phyloP scores from a whole-genome alignment of 2,113 vertebrate species.

The Tapirus terrestris region DNA sequence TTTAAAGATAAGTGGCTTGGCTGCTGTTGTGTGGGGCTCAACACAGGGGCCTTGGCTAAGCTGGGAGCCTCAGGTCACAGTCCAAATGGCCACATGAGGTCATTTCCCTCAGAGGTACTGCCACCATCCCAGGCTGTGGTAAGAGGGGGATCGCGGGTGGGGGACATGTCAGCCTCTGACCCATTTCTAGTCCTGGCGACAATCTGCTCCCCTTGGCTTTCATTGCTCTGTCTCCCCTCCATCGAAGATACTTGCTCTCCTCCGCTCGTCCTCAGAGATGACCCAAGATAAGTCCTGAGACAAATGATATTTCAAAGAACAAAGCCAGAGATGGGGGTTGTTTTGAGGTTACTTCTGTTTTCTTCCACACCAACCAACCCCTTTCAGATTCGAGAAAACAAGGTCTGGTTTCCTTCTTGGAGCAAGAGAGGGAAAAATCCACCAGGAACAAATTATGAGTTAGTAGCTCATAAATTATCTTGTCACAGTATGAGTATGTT shows the following conservation, averaged over 20 bases:
- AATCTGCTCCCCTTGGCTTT: fast-evolving
- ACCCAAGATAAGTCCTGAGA: neutral
- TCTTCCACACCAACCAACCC: neutral
- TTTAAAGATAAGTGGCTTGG: neutral
- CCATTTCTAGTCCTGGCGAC: neutral
- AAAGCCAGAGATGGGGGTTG: neutral
- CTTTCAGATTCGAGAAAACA: neutral
- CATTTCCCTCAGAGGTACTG: neutral
- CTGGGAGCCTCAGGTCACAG: neutral
- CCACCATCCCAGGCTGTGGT: neutral
- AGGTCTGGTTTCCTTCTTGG: neutral
- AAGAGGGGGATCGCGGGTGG: neutral
- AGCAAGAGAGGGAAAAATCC: neutral
- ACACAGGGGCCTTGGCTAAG: neutral
- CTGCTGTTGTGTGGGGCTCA: neutral
- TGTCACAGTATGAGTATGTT: neutral
- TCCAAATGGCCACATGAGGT: neutral
- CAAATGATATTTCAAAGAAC: neutral
- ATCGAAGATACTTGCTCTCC: neutral
- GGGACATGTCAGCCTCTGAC: neutral
- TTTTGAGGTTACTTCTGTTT: neutral
- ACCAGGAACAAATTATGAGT: neutral
- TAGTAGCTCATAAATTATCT: neutral
- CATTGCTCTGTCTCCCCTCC: neutral
- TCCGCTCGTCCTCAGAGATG: neutral